Conservation (phyloP, 2,797 vertebrate species). For the Gymnoscopelus microlampas region DNA sequence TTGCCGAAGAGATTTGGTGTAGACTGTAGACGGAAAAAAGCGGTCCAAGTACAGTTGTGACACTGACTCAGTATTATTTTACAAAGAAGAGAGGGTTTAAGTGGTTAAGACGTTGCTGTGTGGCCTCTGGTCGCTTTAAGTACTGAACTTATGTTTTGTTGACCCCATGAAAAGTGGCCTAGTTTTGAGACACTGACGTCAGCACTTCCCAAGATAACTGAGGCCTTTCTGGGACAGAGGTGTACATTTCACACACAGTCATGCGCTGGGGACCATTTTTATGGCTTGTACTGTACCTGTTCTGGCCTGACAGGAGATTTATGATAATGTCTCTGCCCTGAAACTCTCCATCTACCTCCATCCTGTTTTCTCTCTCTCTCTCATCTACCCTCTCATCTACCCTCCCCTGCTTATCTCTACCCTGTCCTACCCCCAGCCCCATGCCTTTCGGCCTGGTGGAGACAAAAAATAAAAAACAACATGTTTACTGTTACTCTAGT, state of each 20-base stretch:
- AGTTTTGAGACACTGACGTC: slow-evolving; percentile 64
- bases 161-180: slow-evolving; percentile 39
- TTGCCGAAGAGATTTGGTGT: no score
- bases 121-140: no score
- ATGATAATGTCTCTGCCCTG: slow-evolving; percentile 37
- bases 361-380: slow-evolving; percentile 8
- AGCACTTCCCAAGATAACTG: slow-evolving; percentile 46
- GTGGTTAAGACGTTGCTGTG: no score
- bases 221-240: slow-evolving; percentile 27
- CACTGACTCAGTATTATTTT: no score
- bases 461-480: no score
- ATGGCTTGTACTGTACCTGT: slow-evolving; percentile 57
- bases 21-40: no score
- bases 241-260: slow-evolving; percentile 55
- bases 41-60: no score
- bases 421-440: no score
- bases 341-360: slow-evolving; percentile 13
- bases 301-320: slow-evolving; percentile 55
- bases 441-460: no score
- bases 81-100: background rate
- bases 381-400: slow-evolving; percentile 21
- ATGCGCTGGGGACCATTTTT: slow-evolving; percentile 49
- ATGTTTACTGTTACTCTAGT: no score
- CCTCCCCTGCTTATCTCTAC: slow-evolving; percentile 48
- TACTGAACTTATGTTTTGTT: background rate